Evolutionary conservation across 2,113 vertebrate genomes (phyloP).

Genomic region (Psephotus haematonotus): DNA sequence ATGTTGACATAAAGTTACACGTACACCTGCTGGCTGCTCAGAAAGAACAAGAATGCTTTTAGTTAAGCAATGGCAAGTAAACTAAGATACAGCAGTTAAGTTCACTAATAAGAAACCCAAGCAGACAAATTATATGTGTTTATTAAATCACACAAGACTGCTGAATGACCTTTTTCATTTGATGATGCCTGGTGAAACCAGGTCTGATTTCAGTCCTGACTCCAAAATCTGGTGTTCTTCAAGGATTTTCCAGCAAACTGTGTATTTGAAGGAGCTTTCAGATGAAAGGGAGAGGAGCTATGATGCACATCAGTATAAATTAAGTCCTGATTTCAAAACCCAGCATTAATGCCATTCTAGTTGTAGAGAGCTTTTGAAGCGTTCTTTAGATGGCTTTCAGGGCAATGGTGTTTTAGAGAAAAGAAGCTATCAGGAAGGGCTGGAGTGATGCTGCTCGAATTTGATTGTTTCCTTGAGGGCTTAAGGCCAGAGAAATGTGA

Average conservation of each 20-base stretch:
- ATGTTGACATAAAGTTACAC: slow-evolving; percentile 57
- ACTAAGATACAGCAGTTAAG: slow-evolving; percentile 24
- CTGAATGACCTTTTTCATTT: slow-evolving; percentile 56
- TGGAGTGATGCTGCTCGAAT: neutral
- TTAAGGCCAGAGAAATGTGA: neutral
- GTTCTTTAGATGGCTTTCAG: neutral
- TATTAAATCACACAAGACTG: slow-evolving; percentile 39
- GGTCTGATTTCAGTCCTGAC: neutral
- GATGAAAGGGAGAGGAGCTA: neutral
- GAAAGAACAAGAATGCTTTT: slow-evolving; percentile 60
- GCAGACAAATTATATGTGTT: slow-evolving; percentile 17
- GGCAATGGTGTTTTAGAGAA: neutral
- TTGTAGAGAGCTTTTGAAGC: neutral
- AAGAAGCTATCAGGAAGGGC: neutral
- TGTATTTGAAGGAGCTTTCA: neutral
- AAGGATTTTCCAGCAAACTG: neutral
- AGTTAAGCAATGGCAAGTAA: slow-evolving; percentile 41
- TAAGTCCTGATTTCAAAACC: neutral
- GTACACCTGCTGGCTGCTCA: slow-evolving; percentile 61
- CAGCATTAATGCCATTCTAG: neutral
- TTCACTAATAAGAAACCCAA: slow-evolving; percentile 33
- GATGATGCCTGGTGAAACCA: slow-evolving; percentile 8
- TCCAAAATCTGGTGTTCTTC: neutral
- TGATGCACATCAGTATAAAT: neutral
- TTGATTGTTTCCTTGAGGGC: neutral